Conservation (phyloP, 2,113 vertebrate species). For the Chloropsis cyanopogon region DNA sequence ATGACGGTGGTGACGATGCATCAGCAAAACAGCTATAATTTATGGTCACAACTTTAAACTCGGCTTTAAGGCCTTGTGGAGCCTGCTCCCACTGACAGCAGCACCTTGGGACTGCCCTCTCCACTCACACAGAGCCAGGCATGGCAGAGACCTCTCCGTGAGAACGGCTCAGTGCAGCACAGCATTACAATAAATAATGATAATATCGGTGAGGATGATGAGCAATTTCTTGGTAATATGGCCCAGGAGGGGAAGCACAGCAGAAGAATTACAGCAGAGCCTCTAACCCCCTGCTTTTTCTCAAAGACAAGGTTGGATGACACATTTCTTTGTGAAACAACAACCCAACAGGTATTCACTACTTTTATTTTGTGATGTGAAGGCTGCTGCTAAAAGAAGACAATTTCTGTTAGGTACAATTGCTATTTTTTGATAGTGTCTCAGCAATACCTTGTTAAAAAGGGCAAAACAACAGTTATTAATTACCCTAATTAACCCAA, state of each 20-base stretch:
- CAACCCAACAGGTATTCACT: neutral
- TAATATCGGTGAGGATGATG: neutral
- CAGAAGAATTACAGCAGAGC: neutral
- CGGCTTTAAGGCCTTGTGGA: neutral
- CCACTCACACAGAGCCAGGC: accelerated
- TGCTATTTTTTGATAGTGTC: conserved; percentile 60
- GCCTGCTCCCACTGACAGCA: neutral
- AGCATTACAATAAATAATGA: neutral
- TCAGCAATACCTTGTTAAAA: conserved; percentile 69
- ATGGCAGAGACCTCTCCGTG: neutral
- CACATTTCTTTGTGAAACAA: neutral
- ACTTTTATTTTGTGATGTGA: neutral
- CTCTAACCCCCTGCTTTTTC: neutral
- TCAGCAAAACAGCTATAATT: neutral
- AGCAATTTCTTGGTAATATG: neutral
- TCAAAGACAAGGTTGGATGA: neutral
- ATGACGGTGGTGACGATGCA: neutral
- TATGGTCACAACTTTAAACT: neutral
- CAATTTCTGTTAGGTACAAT: conserved; percentile 19
- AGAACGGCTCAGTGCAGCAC: accelerated
- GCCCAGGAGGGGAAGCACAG: neutral
- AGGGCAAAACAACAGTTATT: conserved; percentile 77
- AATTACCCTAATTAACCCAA: conserved; percentile 89
- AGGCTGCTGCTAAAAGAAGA: neutral
- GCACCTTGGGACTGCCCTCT: neutral